These are phyloP conservation scores for Mechanitis mazaeus DNA, from an alignment of 2,888 invertebrate genomes.

Conservation along the genomic window DNA sequence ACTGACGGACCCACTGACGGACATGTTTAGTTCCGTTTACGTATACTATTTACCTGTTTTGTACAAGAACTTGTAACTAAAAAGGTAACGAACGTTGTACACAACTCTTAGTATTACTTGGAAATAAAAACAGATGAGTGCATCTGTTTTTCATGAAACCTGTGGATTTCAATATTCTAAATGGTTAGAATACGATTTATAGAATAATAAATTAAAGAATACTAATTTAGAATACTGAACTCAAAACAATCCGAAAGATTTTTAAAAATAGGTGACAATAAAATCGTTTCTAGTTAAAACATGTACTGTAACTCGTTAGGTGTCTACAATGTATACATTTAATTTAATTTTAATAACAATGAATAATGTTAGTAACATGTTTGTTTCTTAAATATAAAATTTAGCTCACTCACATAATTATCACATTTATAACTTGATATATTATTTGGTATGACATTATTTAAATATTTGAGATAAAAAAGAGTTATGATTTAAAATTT, in stretches of 20 bases:
- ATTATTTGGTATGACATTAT: too few relatives aligned
- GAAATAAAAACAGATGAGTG: slow-evolving; percentile 26
- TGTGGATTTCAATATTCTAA: slow-evolving; percentile 19
- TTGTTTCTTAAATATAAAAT: too few relatives aligned
- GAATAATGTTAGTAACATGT: not conserved
- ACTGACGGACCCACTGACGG: slow-evolving; percentile 36
- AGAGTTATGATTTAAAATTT: too few relatives aligned
- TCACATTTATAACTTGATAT: too few relatives aligned
- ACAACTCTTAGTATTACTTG: slow-evolving; percentile 32
- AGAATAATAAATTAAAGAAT: not conserved
- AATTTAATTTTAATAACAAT: not conserved
- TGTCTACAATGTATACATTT: too few relatives aligned
- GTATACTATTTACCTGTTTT: slow-evolving; percentile 59
- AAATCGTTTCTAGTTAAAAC: slow-evolving; percentile 1
- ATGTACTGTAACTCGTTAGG: not conserved
- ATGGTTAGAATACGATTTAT: not conserved
- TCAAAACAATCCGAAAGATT: not conserved
- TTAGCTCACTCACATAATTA: too few relatives aligned
- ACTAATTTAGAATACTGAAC: not conserved
- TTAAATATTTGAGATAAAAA: too few relatives aligned
- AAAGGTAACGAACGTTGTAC: slow-evolving; percentile 36
- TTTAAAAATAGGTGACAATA: slow-evolving; percentile 1
- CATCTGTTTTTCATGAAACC: too few relatives aligned
- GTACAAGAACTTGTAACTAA: slow-evolving; percentile 53
- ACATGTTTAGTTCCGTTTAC: slow-evolving; percentile 62